Conservation (phyloP, 2,888 invertebrate genomes). For the Oasisia sp. region DNA sequence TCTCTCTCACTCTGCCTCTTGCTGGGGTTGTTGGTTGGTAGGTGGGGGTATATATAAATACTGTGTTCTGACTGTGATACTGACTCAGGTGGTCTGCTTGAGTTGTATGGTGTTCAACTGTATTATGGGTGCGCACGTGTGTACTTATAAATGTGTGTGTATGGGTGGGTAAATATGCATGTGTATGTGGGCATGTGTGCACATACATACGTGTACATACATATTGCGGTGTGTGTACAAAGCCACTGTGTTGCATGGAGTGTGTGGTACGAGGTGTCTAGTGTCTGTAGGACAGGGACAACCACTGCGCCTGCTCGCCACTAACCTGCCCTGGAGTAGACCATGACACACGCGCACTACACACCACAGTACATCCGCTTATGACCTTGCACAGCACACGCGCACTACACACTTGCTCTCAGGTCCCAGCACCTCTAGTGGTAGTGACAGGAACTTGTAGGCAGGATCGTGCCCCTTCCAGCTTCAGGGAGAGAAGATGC, state of each 20-base stretch:
- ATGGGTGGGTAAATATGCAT: not conserved
- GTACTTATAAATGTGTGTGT: not conserved
- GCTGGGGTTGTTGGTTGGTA: not conserved
- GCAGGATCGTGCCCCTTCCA: not conserved
- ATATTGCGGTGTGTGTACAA: not conserved
- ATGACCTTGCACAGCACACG: too few species aligned
- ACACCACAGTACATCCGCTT: not conserved
- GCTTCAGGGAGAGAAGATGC: not conserved
- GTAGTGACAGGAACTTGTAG: not conserved
- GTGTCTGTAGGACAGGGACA: not conserved
- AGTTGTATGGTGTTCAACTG: not conserved
- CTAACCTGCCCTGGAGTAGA: not conserved
- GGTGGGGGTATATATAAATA: not conserved
- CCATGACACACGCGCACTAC: not conserved
- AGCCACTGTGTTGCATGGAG: not conserved
- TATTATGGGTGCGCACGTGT: not conserved
- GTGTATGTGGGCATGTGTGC: conserved; percentile 9
- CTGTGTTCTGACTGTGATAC: not conserved
- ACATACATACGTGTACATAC: not conserved
- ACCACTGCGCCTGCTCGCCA: not conserved
- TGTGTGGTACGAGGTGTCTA: not conserved
- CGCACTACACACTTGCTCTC: too few species aligned
- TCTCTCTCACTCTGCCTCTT: not conserved
- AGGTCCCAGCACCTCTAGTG: not conserved
- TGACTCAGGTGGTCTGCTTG: not conserved